Evolutionary conservation across 1,140 invertebrate genomes (phyloP), one percentile per base, ranked within the genome.

Genomic region (Brachionus calyciflorus): DNA sequence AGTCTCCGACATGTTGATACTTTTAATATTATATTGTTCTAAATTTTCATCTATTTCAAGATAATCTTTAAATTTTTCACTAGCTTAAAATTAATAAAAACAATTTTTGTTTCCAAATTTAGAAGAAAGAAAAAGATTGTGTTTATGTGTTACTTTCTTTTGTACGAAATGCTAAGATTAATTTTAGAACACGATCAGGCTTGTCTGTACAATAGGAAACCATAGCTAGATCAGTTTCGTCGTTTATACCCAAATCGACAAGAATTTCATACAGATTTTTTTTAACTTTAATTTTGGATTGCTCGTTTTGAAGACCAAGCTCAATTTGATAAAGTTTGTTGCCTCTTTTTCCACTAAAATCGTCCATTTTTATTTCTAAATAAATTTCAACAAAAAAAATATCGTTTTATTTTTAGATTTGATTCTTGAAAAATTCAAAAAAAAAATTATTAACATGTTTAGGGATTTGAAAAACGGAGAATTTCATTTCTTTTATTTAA

Each of bases 221-320:
- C 44, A 46, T 14, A 9, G 33, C n/a, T 12, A 63, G 17, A 21
- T 19, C 19, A 4, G n/a, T 14, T 46, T 46, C 44, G 14, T 46
- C 44, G 14, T 46, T 46, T 46, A 65, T 65, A 19, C 44, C 37
- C 10, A 65, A 24, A 41, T 65, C 37, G 24, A 2, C 3, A n/a
- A 60, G 24, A n/a, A 60, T 60, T 5, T 60, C 55, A 60, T n/a
- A 17, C 28, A 60, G n/a, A 60, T 60, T 17, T 60, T 60, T 30
- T 33, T 60, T 33, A 33, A 30, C 24, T 60, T 60, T 46, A 46
- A 10, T 10, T 14, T 46, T 46, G 14, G 44, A 7, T 46, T 46
- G 44, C 14, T 19, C 17, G 10, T 40, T 5, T 0, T 40, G 12
- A 9, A 63, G 17, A 12, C 30, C 26, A 21, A 63, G 5, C n/a